phyloP scores from a whole-genome alignment of 2,888 invertebrate species.

The Chrysopilus asiliformis region DNA sequence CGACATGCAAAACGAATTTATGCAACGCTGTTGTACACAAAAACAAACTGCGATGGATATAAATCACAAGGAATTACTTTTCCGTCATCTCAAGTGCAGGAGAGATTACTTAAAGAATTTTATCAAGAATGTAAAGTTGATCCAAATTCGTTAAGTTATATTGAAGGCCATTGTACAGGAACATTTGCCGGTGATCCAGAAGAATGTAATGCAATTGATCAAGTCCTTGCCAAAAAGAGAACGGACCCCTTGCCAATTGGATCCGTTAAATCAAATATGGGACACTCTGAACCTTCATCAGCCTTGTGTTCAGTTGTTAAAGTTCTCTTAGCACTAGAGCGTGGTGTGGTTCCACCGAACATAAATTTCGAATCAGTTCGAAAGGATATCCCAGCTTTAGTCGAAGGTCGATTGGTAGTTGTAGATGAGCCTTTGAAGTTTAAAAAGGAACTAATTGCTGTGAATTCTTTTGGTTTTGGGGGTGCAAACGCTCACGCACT shows the following conservation, averaged over 20 bases:
- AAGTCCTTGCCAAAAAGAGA: slow-evolving; percentile 62
- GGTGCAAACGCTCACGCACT: slow-evolving; percentile 58
- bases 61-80: slow-evolving; percentile 56
- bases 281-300: slow-evolving; percentile 80
- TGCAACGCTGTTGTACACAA: slow-evolving; percentile 58
- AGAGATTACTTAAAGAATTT: slow-evolving; percentile 46
- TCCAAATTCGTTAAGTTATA: slow-evolving; percentile 51
- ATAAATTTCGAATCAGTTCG: slow-evolving; percentile 58
- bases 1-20: slow-evolving; percentile 52
- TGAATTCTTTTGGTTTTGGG: slow-evolving; percentile 90
- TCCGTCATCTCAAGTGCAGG: slow-evolving; percentile 50
- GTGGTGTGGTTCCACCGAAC: slow-evolving; percentile 70
- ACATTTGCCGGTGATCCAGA: slow-evolving; percentile 83
- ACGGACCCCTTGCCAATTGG: slow-evolving; percentile 68
- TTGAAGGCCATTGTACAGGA: slow-evolving; percentile 78
- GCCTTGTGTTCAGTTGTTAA: slow-evolving; percentile 73
- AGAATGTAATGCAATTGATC: slow-evolving; percentile 71
- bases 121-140: slow-evolving; percentile 56
- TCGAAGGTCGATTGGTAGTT: slow-evolving; percentile 51
- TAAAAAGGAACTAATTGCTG: slow-evolving; percentile 60
- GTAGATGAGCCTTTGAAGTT: slow-evolving; percentile 58
- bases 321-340: slow-evolving; percentile 68
- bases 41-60: slow-evolving; percentile 69
- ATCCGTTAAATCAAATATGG: slow-evolving; percentile 87
- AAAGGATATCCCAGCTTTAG: slow-evolving; percentile 45